Base-by-base conservation (phyloP, 1,140 invertebrate species). In the Aphelinus atriplicis region DNA sequence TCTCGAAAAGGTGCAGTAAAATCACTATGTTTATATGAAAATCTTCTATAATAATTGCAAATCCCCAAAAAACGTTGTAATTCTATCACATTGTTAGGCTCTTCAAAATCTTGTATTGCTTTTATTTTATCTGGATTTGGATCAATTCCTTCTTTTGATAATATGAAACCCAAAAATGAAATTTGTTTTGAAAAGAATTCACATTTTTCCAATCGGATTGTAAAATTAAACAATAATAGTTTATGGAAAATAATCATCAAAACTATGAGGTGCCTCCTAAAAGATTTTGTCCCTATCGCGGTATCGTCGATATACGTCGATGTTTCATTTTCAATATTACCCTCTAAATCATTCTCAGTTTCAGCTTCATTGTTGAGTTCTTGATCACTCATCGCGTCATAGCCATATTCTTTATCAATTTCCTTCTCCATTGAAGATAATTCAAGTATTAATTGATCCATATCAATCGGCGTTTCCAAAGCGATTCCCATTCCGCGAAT, bases 21-120 rank as follows among this genome's bases (percentile, higher is more conserved):
- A 46, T 62, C n/a, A 58, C 3, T 26, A 26, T 58, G 57, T 53
- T 7, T 10, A 3, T 10, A 26, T 45, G 26, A 43, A 62, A 62
- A 62, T 4, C 5, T 43, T 62, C 60, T 61, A 64, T 64, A 64
- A 26, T 64, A 64, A 64, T 64, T 64, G 10, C 62, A 64, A 2
- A 64, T 9, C 1, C 62, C 62, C 62, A 64, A 64, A 7, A 64
- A 3, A 7, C 43, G 45, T 9, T 64, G 62, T 48, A 64, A n/a
- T 4, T 9, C 9, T 53, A 6, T 53, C 9, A 6, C 4, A 53
- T 53, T 53, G 4, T 53, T 53, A 6, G 62, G 62, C 10, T 48
- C 47, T 9, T 64, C 62, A 26, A 64, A 48, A 2, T 47, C n/a
- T 64, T 7, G 2, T 4, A 64, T 64, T 3, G 2, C 2, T 64